Base-by-base conservation (phyloP, 2,888 invertebrate genomes). In the Tenthredo notha region DNA sequence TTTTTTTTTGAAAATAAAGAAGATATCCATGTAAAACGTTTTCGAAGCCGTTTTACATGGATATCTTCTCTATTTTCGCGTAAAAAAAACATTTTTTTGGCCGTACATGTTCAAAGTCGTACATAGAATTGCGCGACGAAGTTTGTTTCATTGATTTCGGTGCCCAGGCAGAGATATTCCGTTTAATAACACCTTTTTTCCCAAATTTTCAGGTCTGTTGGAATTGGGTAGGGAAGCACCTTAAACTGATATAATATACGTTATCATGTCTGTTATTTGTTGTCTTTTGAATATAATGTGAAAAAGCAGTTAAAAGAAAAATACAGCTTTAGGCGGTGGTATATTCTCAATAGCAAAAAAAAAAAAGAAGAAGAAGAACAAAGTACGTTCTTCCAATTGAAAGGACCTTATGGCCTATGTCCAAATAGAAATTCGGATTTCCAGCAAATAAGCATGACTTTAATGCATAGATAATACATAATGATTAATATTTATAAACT, bases 401-500 rank as follows among this genome's bases (percentile, higher is more conserved):
- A 25, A 1, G 25, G 21, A 25, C 25, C 25, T 61, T 21, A 12
- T 10, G 25, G 10, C 10, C 21, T 25, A 61, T 9, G 25, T 12
- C 10, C 61, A 10, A 61, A 25, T 25, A 61, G 25, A 61, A 61
- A 10, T 25, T 61, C 25, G 10, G 25, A 25, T 61, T 61, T 61
- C 25, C 25, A 61, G 21, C 7, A 12, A 61, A 61, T 25, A 61
- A 25, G 61, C 61, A 25, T 61, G 61, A 61, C 25, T 61, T 25
- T 25, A 25, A 61, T 61, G 25, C 25, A 61, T 25, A 25, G 25
- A 61, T 61, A 61, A 61, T 25, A 61, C 77, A 61, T 80, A 54
- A 85, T 85, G 33, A 67, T 70, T 67, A 7, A 72, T 84, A 47
- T 84, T 67, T 84, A 72, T 84, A 72, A 84, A 47, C 15, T 47